phyloP scores from a whole-genome alignment of 2,888 invertebrate species.

The Meta bourneti region DNA sequence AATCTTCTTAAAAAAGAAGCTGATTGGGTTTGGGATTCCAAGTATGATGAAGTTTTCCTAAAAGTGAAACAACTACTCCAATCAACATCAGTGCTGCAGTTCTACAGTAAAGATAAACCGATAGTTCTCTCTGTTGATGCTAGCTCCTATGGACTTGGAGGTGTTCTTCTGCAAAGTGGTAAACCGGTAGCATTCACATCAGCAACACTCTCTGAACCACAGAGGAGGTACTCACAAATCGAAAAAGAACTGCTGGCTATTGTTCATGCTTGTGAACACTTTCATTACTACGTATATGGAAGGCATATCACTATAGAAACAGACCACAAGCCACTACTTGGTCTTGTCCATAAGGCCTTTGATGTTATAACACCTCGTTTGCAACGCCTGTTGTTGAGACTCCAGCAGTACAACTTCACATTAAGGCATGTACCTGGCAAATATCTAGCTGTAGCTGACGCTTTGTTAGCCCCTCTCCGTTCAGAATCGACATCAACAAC shows the following conservation, averaged over 20 bases:
- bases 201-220: constrained; percentile 79
- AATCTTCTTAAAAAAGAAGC: constrained; percentile 14
- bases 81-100: constrained; percentile 79
- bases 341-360: constrained; percentile 79
- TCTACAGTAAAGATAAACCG: constrained; percentile 78
- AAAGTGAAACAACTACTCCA: constrained; percentile 79
- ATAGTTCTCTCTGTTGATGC: constrained; percentile 79
- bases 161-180: constrained; percentile 79
- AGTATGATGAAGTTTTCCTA: constrained; percentile 68
- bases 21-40: constrained; percentile 76
- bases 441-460: constrained; percentile 77
- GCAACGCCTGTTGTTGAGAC: constrained; percentile 79
- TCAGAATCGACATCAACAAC: not conserved
- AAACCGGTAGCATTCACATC: constrained; percentile 80
- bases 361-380: constrained; percentile 80
- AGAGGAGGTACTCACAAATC: constrained; percentile 80
- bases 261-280: constrained; percentile 38
- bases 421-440: constrained; percentile 71
- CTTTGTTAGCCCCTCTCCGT: constrained; percentile 71
- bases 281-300: constrained; percentile 39
- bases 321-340: constrained; percentile 80
- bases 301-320: constrained; percentile 79
- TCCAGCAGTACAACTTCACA: constrained; percentile 35
- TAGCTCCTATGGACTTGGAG: constrained; percentile 79
- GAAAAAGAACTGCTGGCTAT: constrained; percentile 79